Evolutionary conservation across 92 coral and sea anemone genomes (phyloP), one percentile per base, ranked within the genome.

Genomic region (Porites rus): DNA sequence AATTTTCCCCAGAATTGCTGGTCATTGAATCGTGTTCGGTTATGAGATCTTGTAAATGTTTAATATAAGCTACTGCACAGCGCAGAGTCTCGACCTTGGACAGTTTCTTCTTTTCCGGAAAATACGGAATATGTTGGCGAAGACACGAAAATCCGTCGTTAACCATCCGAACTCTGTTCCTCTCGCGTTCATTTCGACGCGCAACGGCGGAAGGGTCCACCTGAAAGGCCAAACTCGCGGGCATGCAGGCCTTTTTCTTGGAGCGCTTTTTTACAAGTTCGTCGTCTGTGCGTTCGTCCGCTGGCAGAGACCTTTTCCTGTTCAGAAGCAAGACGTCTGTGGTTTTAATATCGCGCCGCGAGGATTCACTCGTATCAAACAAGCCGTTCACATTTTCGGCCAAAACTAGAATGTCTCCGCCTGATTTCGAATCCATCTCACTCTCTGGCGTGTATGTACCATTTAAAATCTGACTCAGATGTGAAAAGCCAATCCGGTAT

Each of bases 81-180:
- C 99, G 95, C 52, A 97, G 86, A 7, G 99, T 97, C 88, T 97
- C 99, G 7, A 97, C 99, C 85, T 97, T 97, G 10, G 99, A 97
- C 28, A 97, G 79, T 80, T 96, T 96, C 85, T 97, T 97, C 86
- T 97, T 97, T 67, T 96, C 98, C 7, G 98, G 98, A 70, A 94
- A 93, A 77, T 95, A 97, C 18, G 99, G 99, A 51, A 97, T 97
- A 81, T 93, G 97, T 84, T 95, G 98, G 20, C 99, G 96, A 20
- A 97, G 95, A 51, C 96, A 95, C 10, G 90, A 88, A 77, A 97
- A 97, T 6, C 99, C 99, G 60, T 95, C 98, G 81, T 97, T 97
- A n/a, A 97, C 99, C 79, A 97, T 80, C 43, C 99, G 93, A 46
- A 97, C 99, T 9, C 99, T 92, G 79, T 97, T 97, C 71, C 99